phyloP scores from a whole-genome alignment of 2,113 vertebrate species.

The Limanda limanda region DNA sequence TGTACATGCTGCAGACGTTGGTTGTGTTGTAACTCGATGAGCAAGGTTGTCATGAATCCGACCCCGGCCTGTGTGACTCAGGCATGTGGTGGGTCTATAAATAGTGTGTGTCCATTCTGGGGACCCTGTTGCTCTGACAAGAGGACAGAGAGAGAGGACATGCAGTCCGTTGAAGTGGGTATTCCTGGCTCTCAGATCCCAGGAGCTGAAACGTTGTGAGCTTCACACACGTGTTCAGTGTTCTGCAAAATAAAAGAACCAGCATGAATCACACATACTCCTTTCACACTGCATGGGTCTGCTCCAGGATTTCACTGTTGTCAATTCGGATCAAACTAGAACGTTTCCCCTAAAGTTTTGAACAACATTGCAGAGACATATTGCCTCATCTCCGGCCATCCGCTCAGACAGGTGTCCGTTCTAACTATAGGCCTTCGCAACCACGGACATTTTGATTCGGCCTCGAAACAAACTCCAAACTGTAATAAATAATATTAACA shows the following conservation, averaged over 20 bases:
- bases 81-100: slow-evolving; percentile 43
- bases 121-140: slow-evolving; percentile 11
- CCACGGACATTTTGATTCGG: not conserved
- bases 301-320: too few relatives aligned
- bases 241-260: not conserved
- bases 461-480: not conserved
- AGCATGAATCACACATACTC: not conserved
- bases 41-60: slow-evolving; percentile 20
- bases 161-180: not conserved
- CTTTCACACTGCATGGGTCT: too few relatives aligned
- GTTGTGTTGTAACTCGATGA: slow-evolving; percentile 30
- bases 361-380: not conserved
- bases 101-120: slow-evolving; percentile 41
- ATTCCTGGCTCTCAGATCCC: slow-evolving; percentile 32
- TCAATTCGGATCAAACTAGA: not conserved
- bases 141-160: too few relatives aligned
- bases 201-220: slow-evolving; percentile 2
- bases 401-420: not conserved
- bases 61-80: slow-evolving; percentile 36
- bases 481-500: slow-evolving; percentile 2
- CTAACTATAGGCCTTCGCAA: not conserved
- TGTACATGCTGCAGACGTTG: slow-evolving; percentile 10
- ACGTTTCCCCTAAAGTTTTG: not conserved
- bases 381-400: not conserved
- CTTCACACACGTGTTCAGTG: not conserved